These are phyloP conservation scores for Pollimyrus isidori DNA, from an alignment of 2,113 vertebrate species.

Conservation along the genomic window DNA sequence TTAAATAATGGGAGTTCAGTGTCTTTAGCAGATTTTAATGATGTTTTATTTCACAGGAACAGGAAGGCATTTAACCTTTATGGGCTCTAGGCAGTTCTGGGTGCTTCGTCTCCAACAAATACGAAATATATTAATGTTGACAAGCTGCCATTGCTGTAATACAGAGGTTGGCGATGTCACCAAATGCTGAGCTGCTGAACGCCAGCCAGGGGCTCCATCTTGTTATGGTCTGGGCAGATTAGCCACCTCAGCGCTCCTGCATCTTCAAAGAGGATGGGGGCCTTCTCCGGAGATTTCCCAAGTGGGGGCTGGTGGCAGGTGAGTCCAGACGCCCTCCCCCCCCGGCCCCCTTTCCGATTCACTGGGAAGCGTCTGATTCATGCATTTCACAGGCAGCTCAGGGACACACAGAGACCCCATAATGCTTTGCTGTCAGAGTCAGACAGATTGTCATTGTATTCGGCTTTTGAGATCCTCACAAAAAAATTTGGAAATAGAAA, in stretches of 20 bases:
- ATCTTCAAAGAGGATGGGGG: constrained; percentile 55
- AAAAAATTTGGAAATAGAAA: constrained; percentile 42
- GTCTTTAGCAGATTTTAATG: neutral
- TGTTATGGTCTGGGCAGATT: constrained; percentile 60
- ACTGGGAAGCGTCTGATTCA: constrained; percentile 47
- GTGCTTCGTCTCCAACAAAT: constrained; percentile 22
- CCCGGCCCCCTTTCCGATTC: constrained; percentile 24
- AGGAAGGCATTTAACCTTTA: neutral
- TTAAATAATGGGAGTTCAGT: neutral
- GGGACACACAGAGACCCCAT: constrained; percentile 47
- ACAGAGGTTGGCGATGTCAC: constrained; percentile 55
- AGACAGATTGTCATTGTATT: constrained; percentile 49
- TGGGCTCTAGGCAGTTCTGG: neutral
- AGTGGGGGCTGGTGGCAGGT: constrained; percentile 59
- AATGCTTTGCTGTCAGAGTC: constrained; percentile 53
- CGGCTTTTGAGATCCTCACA: constrained; percentile 48
- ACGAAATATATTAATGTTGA: constrained; percentile 41
- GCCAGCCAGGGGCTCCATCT: constrained; percentile 58
- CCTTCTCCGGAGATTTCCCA: constrained; percentile 67
- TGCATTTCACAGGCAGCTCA: constrained; percentile 62
- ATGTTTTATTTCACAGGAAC: neutral
- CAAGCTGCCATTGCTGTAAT: constrained; percentile 32
- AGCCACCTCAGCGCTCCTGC: constrained; percentile 53
- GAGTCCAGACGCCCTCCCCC: constrained; percentile 47
- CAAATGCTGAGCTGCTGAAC: constrained; percentile 36